Base-by-base conservation (phyloP, 1,140 invertebrate species). In the Epicauta chinensis region DNA sequence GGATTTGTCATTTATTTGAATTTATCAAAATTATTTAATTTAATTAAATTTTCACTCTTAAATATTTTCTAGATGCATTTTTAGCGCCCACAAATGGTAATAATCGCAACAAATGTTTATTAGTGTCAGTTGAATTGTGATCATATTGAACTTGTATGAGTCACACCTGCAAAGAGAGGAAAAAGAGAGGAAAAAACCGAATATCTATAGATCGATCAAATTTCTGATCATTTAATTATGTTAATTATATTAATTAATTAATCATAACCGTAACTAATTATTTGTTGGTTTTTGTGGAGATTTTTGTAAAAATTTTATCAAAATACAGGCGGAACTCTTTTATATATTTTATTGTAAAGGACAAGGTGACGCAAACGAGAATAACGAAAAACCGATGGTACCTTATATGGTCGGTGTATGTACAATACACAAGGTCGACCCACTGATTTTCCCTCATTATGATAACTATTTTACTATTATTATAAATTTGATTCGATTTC, bases 331-430 rank as follows among this genome's bases (percentile, higher is more conserved):
- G 12, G 32, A 36, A 13, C 14, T 36, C 35, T 12, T 34, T 34
- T 34, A 34, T 7, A 3, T 34, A 34, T 34, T 34, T 34, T 34
- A 34, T 11, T 34, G 12, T 34, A 34, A 48, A 55, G 56, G 49
- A 44, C 51, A 47, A 38, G 39, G 41, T 58, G 56, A 58, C 53
- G 56, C 44, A 58, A 58, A 58, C 52, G 41, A 37, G 52, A 35
- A 40, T 47, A n/a, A 41, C 56, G 23, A 23, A 23, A 23, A 23
- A 23, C 23, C 32, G 39, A 44, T 57, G 52, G 51, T 58, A 50
- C 59, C 59, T 60, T 58, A 60, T 60, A 60, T 51, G 59, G 59
- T 35, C 50, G 42, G 52, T 53, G 46, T 56, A 39, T 29, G 32
- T 39, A 48, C 45, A 41, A 49, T 58, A 42, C 41, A 39, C 59